Evolutionary conservation across 2,113 vertebrate genomes (phyloP), one percentile per base, ranked within the genome.

Genomic region (Ammodytes dubius): DNA sequence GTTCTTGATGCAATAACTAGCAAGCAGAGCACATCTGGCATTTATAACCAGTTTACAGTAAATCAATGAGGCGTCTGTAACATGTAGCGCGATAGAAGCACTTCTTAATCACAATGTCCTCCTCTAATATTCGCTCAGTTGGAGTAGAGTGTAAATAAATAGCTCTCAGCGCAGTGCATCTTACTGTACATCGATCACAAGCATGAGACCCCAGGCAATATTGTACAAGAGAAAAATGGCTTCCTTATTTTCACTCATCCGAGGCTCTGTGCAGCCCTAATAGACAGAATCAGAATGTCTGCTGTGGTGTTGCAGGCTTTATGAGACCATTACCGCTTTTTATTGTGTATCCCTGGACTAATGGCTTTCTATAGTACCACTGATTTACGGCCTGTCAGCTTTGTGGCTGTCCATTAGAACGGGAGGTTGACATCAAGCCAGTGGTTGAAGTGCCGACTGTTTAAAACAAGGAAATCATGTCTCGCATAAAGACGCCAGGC

Each of bases 261-360:
- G 69, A 90, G 85, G 80, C 85, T 85, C 78, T 46, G 74, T 81
- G 82, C 79, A 85, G 85, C 85, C 88, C 90, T 93, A 92, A 92
- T 89, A 92, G 89, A 91, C 88, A 89, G 87, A 92, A 91, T 94
- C 86, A 90, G 89, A 92, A 93, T 89, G 92, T 92, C 87, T 91
- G 91, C 86, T 83, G 90, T 85, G 81, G 87, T 91, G 84, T 90
- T 87, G 91, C 89, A 85, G 89, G 87, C 88, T 95, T 94, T 95
- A 94, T 92, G 94, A 93, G 92, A 90, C 93, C 92, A 93, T 93
- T 94, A 94, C 83, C 50, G 77, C 84, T 91, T 93, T 90, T 94
- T 93, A 94, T 93, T 89, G 92, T 91, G 89, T 93, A 94, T 93
- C 89, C 84, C 88, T 70, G 83, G 81, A 92, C 94, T 93, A 95